Base-by-base conservation (phyloP, 2,113 vertebrate genomes). In the Suncus etruscus region DNA sequence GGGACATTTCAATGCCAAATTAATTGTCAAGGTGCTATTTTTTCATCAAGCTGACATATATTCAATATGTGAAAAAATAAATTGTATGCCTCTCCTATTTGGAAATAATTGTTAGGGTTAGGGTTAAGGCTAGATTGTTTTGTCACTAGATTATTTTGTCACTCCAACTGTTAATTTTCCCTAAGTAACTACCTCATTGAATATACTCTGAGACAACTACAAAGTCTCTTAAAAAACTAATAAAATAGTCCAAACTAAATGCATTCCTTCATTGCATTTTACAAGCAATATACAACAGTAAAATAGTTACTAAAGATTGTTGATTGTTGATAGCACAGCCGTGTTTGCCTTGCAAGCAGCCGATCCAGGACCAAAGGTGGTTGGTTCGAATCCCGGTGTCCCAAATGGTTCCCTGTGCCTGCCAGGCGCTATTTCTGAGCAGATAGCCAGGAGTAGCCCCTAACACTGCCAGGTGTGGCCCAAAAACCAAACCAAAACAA, bases 211-310 rank as follows among this genome's bases (percentile, higher is more conserved):
- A 92, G 87, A 83, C 54, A 25, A 73, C 51, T 83, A 51, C 83
- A 86, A 88, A 50, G 5, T 3, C 79, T 11, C 92, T 90, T 79
- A 92, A 91, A 76, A 27, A 89, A 72, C 61, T 50, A 73, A 24
- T 50, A 91, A 88, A 93, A 80, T 63, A 66, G 80, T 91, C 83
- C 48, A 74, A 81, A 90, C 25, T 83, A 88, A 91, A 94, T 6
- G 25, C 12, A 50, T 16, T 8, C 1, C 69, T 47, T 22, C 65
- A 50, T 94, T 95, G 89, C 93, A 93, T 83, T 90, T 95, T 86
- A 39, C 12, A 75, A 80, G 27, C 39, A 81, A 32, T 50, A 24
- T 50, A 1, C 78, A 94, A 84, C n/a, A 93, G 69, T 82, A 86
- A 93, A 94, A 87, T 0, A 15, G 86, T 85, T 47, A 66, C 66